A percentile compares a stretch with the other conserved stretches of the same genome.
These are phyloP conservation scores for Seira ritae DNA, from an alignment of 2,888 invertebrate genomes.

Conservation along the genomic window DNA sequence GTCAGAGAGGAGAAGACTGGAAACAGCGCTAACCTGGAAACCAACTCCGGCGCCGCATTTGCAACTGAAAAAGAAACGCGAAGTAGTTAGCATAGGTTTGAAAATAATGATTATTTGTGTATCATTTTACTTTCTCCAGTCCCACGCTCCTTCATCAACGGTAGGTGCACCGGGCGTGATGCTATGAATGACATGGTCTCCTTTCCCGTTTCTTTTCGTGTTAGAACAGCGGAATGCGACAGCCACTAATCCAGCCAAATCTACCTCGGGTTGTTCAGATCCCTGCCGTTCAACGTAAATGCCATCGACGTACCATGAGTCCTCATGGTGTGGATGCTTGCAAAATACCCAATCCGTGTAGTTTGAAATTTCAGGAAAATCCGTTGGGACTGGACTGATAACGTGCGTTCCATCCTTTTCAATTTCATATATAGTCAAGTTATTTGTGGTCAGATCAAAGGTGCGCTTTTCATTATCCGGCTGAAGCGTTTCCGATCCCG, in stretches of 20 bases:
- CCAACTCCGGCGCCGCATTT: conserved; percentile 31
- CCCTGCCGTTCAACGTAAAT: conserved; percentile 41
- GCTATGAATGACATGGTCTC: conserved; percentile 21
- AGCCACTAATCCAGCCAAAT: conserved; percentile 24
- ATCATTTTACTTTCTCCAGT: conserved; percentile 43
- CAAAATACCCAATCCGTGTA: conserved; percentile 5
- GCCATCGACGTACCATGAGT: conserved; percentile 30
- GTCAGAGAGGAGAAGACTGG: conserved; percentile 11
- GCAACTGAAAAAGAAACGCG: no score
- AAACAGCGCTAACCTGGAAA: conserved; percentile 22
- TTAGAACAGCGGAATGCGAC: conserved; percentile 26
- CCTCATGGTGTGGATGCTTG: background rate
- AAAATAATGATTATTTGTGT: no score
- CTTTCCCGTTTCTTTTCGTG: conserved; percentile 16
- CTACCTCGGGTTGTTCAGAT: background rate
- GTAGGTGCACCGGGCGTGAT: conserved; percentile 22
- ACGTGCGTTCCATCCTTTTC: conserved; percentile 6
- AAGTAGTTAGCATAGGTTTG: no score
- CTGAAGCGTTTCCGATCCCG: no score
- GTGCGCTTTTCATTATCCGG: no score
- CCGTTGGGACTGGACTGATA: background rate
- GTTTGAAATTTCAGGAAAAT: conserved; percentile 11
- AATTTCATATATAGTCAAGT: conserved; percentile 10
- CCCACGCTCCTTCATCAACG: conserved; percentile 18
- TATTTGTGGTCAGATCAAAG: no score